Conservation (phyloP, 2,113 vertebrate genomes). For the Protomyctophum bolini region DNA sequence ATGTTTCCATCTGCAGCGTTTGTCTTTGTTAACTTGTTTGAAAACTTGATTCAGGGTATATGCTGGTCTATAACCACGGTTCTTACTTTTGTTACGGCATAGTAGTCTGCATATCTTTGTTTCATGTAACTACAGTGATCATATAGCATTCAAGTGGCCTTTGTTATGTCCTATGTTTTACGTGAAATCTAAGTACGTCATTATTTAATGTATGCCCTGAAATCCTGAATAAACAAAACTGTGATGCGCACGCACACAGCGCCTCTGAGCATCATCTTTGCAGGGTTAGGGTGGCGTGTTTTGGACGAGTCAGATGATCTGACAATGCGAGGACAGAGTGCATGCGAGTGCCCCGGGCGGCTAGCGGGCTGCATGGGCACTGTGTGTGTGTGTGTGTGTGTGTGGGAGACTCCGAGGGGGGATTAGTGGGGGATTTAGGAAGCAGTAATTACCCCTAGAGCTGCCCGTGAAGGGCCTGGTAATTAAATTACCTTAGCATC, state of each 20-base stretch:
- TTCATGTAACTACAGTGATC: too few species aligned
- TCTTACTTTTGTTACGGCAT: too few species aligned
- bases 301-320: constrained; percentile 21
- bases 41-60: too few species aligned
- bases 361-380: not conserved
- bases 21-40: too few species aligned
- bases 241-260: not conserved
- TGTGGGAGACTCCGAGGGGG: constrained; percentile 54
- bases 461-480: constrained; percentile 59
- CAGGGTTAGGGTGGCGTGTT: not conserved
- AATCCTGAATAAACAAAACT: not conserved
- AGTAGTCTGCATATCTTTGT: too few species aligned
- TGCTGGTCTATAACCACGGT: too few species aligned
- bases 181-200: too few species aligned
- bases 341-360: constrained; percentile 41
- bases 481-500: constrained; percentile 79
- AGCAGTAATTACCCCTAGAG: constrained; percentile 70
- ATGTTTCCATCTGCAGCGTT: too few species aligned
- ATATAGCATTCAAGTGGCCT: too few species aligned
- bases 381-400: not conserved
- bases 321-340: constrained; percentile 26
- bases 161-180: too few species aligned
- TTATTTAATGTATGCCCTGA: too few species aligned
- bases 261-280: constrained; percentile 1
- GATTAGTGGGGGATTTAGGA: constrained; percentile 78